Evolutionary conservation across 2,797 vertebrate species (phyloP).

Genomic region (Nyctibius grandis): DNA sequence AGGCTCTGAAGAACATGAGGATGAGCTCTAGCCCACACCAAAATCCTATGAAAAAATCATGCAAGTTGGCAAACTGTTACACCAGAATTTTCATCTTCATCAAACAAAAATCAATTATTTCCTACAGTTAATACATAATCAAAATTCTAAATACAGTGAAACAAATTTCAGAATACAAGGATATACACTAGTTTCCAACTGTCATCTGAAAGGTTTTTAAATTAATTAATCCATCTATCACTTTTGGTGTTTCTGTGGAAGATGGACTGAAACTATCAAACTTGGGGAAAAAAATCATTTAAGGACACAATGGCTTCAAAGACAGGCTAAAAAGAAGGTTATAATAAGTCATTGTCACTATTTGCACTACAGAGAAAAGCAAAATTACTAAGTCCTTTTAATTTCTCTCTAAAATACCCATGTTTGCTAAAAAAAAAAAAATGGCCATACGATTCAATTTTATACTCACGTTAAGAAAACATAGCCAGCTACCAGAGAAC

Average conservation of each 20-base stretch:
- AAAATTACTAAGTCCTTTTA: neutral
- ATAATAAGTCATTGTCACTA: neutral
- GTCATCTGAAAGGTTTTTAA: neutral
- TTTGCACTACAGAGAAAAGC: neutral
- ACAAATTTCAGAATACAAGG: neutral
- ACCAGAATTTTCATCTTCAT: neutral
- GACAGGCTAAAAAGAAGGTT: neutral
- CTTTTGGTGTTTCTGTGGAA: neutral
- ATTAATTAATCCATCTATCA: neutral
- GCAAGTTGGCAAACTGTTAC: neutral
- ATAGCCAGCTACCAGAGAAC: neutral
- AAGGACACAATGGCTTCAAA: neutral
- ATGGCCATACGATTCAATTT: neutral
- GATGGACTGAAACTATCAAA: neutral
- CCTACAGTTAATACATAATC: neutral
- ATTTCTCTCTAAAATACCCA: neutral
- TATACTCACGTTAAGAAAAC: neutral
- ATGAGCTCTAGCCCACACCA: neutral
- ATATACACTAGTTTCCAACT: neutral
- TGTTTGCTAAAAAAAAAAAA: neutral
- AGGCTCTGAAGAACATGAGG: neutral
- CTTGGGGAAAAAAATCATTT: neutral
- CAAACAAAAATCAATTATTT: neutral
- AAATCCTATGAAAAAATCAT: neutral
- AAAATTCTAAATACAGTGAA: neutral